These are phyloP conservation scores for Adelges cooleyi DNA, from an alignment of 1,140 invertebrate genomes.

Conservation along the genomic window DNA sequence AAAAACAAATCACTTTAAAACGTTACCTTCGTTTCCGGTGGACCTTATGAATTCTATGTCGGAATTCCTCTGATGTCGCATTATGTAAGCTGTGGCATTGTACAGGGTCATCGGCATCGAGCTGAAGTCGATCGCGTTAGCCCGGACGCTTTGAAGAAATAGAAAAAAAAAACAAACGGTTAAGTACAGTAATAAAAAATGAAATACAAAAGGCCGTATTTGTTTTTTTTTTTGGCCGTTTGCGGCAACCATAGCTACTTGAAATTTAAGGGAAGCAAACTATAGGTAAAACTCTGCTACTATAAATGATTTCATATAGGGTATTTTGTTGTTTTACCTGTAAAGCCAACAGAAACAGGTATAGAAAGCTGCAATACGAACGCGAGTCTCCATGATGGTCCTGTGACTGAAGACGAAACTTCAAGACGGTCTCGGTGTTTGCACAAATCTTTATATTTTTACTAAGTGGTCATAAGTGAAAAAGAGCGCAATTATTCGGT, in stretches of 20 bases:
- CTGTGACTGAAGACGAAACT: not conserved
- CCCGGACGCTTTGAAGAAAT: too few relatives aligned
- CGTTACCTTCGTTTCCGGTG: not conserved
- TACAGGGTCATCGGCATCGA: constrained; percentile 5
- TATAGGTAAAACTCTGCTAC: not conserved
- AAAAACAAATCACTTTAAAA: too few relatives aligned
- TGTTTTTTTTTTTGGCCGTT: not conserved
- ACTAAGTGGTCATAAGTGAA: too few relatives aligned
- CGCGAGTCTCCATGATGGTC: not conserved
- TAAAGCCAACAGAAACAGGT: not conserved
- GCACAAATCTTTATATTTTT: too few relatives aligned
- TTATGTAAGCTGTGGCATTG: constrained; percentile 12
- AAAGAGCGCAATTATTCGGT: too few relatives aligned
- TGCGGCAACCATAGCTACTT: not conserved
- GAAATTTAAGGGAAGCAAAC: not conserved
- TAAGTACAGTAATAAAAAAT: not conserved
- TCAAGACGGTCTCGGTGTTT: too few relatives aligned
- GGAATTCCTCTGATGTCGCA: constrained; percentile 5
- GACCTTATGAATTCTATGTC: not conserved
- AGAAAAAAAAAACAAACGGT: not conserved
- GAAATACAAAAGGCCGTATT: not conserved
- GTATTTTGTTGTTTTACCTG: not conserved
- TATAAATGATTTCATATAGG: not conserved
- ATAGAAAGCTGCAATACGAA: not conserved
- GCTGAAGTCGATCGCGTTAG: not conserved